Percentiles rank a stretch among this genome's conserved stretches.
These are phyloP conservation scores for Syngnathus typhle DNA, from an alignment of 2,113 vertebrate species.

Conservation along the genomic window DNA sequence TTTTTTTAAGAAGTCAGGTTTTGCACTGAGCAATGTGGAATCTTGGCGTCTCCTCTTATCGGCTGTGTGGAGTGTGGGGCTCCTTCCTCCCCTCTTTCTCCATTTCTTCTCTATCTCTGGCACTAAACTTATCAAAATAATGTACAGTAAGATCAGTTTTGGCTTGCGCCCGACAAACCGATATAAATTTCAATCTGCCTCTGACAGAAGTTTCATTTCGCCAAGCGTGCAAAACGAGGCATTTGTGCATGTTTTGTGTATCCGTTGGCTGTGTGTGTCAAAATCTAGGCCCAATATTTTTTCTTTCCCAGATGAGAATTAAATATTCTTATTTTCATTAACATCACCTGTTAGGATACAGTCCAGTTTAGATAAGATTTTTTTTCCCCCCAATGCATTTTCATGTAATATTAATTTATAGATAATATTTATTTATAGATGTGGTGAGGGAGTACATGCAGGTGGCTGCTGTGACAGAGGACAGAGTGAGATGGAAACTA, in stretches of 20 bases:
- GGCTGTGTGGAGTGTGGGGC: conserved; percentile 60
- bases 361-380: conserved; percentile 17
- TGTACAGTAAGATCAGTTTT: conserved; percentile 73
- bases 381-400: conserved; percentile 7
- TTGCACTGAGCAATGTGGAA: conserved; percentile 62
- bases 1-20: conserved; percentile 55
- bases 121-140: conserved; percentile 77
- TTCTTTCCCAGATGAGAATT: conserved; percentile 24
- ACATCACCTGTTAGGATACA: conserved; percentile 40
- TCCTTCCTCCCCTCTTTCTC: conserved; percentile 65
- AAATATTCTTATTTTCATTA: conserved; percentile 36
- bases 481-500: no score
- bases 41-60: conserved; percentile 72
- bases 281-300: conserved; percentile 44
- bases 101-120: conserved; percentile 73
- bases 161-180: conserved; percentile 69
- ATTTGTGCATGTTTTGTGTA: conserved; percentile 8
- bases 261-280: conserved; percentile 16
- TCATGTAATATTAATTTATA: background rate
- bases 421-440: no score
- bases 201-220: conserved; percentile 74
- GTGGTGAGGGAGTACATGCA: no score
- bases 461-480: no score
- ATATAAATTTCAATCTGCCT: conserved; percentile 77
- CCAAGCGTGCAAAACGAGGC: conserved; percentile 67